A percentile compares a stretch with the other conserved stretches of the same genome.
Evolutionary conservation across 2,888 invertebrate species (phyloP).

Genomic region (Blomia tropicalis): DNA sequence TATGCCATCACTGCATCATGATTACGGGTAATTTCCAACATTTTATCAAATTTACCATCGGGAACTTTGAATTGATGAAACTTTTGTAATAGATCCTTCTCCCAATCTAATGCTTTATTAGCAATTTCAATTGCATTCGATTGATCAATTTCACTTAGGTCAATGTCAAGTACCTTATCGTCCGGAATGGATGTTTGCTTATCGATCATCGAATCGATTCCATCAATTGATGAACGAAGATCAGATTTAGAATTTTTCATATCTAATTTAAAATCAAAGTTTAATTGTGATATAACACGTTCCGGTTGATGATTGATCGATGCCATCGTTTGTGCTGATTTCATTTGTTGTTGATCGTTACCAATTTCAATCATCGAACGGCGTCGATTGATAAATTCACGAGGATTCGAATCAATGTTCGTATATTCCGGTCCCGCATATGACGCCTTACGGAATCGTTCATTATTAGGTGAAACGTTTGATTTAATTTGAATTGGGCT

Average conservation of each 20-base stretch:
- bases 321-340: no score
- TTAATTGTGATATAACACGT: constrained; percentile 42
- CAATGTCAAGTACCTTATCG: constrained; percentile 26
- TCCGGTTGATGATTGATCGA: constrained; percentile 28
- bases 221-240: background rate
- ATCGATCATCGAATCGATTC: background rate
- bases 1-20: constrained; percentile 78
- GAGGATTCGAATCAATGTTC: background rate
- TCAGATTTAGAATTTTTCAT: constrained; percentile 32
- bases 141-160: constrained; percentile 26
- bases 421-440: constrained; percentile 14
- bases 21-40: constrained; percentile 54
- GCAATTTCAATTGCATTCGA: constrained; percentile 28
- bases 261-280: constrained; percentile 47
- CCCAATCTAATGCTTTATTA: constrained; percentile 29
- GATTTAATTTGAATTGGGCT: background rate
- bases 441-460: constrained; percentile 6
- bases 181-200: background rate
- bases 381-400: constrained; percentile 15
- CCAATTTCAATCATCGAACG: constrained; percentile 27
- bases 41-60: constrained; percentile 43
- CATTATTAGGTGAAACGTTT: background rate
- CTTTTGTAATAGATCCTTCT: constrained; percentile 26
- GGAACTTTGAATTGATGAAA: constrained; percentile 13
- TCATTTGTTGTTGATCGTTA: background rate